Evolutionary conservation across 1,140 invertebrate species (phyloP), one percentile per base, ranked within the genome.

Genomic region (Neodiprion virginianus): DNA sequence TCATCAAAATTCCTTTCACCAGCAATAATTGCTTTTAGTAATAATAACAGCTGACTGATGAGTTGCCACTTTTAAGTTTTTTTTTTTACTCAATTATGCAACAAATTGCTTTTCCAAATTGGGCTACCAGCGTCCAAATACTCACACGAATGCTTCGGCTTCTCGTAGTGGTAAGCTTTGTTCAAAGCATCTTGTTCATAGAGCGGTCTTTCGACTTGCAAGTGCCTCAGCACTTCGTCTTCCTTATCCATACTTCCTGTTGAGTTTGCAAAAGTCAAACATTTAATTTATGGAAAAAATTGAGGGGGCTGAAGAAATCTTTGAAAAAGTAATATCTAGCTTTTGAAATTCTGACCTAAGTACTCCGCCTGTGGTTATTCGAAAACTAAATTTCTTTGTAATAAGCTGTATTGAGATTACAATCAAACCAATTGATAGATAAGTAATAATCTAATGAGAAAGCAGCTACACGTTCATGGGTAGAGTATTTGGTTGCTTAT

Each of bases 111-210:
- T 53, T 49, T 65, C 69, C 66, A 50, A 76, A 48, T 40, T 40
- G 28, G 28, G 28, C 28, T 40, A 40, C 5, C 28, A 40, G 28
- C 8, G 53, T 48, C 73, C 68, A 72, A 71, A 14, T 76, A 89
- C 89, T 90, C 85, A 93, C 92, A 77, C 76, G 88, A 88, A 81
- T 85, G 88, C 73, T 89, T 86, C 2, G 90, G 90, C 75, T 89
- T 88, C 73, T 92, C 88, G 81, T 93, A 93, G 61, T 91, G 87
- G 67, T 91, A 92, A 81, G 91, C 89, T 76, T 89, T 85, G 78
- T 92, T 91, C 21, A 93, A 82, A 7, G 90, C 86, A 73, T 92
- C 90, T 77, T 93, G 91, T 73, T 92, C 89, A 78, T 93, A 93
- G 3, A 93, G 83, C 7, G 91, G 89, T 28, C 92, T 82, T 61